phyloP scores from a whole-genome alignment of 2,113 vertebrate species.

The Prionailurus bengalensis region DNA sequence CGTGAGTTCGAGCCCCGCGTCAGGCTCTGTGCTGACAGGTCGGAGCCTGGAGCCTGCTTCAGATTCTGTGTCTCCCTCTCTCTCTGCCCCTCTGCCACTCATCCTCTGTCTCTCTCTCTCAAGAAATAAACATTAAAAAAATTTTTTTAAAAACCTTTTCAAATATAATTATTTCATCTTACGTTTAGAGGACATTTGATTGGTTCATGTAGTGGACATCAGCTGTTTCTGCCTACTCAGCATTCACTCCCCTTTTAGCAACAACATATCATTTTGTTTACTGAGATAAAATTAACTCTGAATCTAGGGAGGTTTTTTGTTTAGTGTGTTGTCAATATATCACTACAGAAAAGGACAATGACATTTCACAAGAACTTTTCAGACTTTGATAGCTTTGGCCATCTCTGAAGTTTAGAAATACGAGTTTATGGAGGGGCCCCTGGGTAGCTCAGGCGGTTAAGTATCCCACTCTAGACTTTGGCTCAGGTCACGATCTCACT shows the following conservation, averaged over 20 bases:
- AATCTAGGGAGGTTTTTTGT: background rate
- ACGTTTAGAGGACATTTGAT: background rate
- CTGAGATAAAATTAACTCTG: conserved; percentile 56
- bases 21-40: too few species aligned
- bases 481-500: too few species aligned
- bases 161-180: background rate
- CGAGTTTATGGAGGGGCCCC: background rate
- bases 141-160: too few species aligned
- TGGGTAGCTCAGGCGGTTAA: too few species aligned
- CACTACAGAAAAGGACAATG: background rate
- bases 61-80: too few species aligned
- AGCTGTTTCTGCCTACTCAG: background rate
- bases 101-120: too few species aligned
- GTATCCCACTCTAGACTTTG: too few species aligned
- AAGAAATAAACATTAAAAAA: too few species aligned
- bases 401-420: conserved; percentile 20
- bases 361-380: background rate
- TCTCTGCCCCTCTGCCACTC: too few species aligned
- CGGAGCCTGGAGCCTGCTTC: too few species aligned
- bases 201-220: background rate
- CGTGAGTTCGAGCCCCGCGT: too few species aligned
- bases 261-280: background rate
- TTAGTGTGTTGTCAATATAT: background rate
- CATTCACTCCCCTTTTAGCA: background rate
- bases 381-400: background rate